Evolutionary conservation across 2,888 invertebrate genomes (phyloP), one percentile per base, ranked within the genome.

Genomic region (Drosophila emarginata): DNA sequence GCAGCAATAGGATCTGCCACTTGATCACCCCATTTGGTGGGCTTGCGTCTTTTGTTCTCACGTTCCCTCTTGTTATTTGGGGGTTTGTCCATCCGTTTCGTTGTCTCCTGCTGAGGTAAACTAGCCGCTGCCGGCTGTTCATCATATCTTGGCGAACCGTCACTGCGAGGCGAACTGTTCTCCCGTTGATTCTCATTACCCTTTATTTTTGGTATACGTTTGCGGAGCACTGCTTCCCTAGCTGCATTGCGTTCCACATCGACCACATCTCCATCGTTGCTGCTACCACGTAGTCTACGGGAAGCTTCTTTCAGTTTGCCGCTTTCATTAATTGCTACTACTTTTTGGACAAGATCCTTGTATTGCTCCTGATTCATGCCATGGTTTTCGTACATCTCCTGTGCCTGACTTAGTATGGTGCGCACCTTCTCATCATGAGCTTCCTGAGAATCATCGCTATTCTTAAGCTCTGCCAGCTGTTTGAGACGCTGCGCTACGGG

Each of bases 361-460:
- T 96, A 96, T 84, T 96, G 95, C 36, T 94, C 94, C 87, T 95
- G 94, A 59, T 95, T 95, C 66, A 97, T 94, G 53, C 94, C 94
- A 0, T 97, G 96, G 60, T 94, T 94, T 72, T 94, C 95, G 70
- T 95, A 94, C 80, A 96, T 94, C 80, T 96, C 95, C 68, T 96
- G 96, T 0, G 97, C 97, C 86, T 96, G 96, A 9, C 94, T 94
- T 89, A 97, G 95, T 67, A 97, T 96, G 52, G 95, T 95, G 68
- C 96, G 95, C 79, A 96, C 95, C 64, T 95, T 95, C 68, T 94
- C 94, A 75, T 95, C 94, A 74, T 94, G 93, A 65, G 93, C 93
- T 79, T 93, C 93, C 64, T 91, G 90, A 0, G 93, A 92, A 67
- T 94, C 94, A 69, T 93, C 93, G 15, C 76, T 86, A 11, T 74